Evolutionary conservation across 2,888 invertebrate species (phyloP).

Genomic region (Drosophila mimetica): DNA sequence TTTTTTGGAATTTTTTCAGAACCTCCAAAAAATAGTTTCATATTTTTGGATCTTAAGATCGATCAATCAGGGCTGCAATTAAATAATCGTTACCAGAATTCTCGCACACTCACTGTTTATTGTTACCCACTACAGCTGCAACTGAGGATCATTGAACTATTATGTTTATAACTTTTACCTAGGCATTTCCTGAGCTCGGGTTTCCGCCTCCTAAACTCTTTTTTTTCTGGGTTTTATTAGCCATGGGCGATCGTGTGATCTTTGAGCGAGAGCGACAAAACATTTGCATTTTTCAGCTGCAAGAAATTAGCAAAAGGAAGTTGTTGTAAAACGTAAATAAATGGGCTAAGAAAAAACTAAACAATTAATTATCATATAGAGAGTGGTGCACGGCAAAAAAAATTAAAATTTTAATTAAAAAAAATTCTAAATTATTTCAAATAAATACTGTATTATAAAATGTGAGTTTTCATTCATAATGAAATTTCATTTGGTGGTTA

Average conservation of each 20-base stretch:
- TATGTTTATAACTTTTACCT: conserved; percentile 30
- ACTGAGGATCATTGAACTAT: conserved; percentile 35
- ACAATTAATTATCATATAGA: neutral
- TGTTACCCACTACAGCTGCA: conserved; percentile 17
- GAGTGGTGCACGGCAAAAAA: neutral
- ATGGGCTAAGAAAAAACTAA: neutral
- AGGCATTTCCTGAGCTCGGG: conserved; percentile 37
- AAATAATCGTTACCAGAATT: conserved; percentile 19
- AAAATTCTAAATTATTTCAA: neutral
- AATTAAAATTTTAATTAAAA: no score
- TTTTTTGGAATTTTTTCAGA: no score
- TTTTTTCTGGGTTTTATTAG: conserved; percentile 21
- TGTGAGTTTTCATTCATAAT: no score
- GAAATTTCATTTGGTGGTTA: no score
- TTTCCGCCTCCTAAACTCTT: conserved; percentile 42
- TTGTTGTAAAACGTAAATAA: conserved; percentile 20
- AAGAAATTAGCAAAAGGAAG: conserved; percentile 39
- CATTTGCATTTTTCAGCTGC: conserved; percentile 33
- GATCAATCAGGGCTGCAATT: conserved; percentile 18
- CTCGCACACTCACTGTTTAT: neutral
- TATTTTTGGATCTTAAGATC: neutral
- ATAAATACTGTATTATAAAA: no score
- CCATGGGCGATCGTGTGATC: conserved; percentile 28
- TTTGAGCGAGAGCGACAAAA: conserved; percentile 24
- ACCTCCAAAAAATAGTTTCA: neutral